A percentile compares a stretch with the other conserved stretches of the same genome.
phyloP scores from a whole-genome alignment of 2,888 invertebrate genomes.

The Creontiades dilutus region DNA sequence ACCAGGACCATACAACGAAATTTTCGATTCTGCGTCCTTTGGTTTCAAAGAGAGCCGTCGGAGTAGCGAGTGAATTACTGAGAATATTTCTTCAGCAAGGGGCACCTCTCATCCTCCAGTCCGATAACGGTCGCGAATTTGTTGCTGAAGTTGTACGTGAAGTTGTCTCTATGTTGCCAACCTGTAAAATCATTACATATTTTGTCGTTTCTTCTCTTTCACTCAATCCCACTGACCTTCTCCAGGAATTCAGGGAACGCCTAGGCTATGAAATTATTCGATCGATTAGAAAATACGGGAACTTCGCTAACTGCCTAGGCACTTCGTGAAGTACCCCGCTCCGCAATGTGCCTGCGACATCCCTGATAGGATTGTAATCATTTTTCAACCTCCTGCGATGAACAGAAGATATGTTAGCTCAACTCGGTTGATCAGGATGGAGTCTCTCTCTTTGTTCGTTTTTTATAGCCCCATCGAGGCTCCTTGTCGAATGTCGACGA shows the following conservation, averaged over 20 bases:
- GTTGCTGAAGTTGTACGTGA: constrained; percentile 42
- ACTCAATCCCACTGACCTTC: not conserved
- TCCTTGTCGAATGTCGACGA: too few species aligned
- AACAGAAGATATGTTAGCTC: too few species aligned
- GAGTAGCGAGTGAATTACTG: not conserved
- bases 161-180: not conserved
- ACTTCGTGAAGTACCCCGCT: not conserved
- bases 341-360: not conserved
- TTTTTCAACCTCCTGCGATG: too few species aligned
- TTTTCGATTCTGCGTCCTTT: not conserved
- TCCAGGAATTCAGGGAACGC: not conserved
- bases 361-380: too few species aligned
- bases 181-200: constrained; percentile 23
- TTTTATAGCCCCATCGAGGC: too few species aligned
- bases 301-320: constrained; percentile 36
- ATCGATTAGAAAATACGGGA: constrained; percentile 7
- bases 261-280: constrained; percentile 10
- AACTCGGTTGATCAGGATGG: too few species aligned
- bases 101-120: constrained; percentile 26
- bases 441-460: too few species aligned
- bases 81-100: constrained; percentile 27
- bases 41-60: constrained; percentile 6
- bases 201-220: not conserved
- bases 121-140: constrained; percentile 19
- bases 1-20: constrained; percentile 37